phyloP scores from a whole-genome alignment of 2,888 invertebrate genomes.

The Ectropis crepuscularia region DNA sequence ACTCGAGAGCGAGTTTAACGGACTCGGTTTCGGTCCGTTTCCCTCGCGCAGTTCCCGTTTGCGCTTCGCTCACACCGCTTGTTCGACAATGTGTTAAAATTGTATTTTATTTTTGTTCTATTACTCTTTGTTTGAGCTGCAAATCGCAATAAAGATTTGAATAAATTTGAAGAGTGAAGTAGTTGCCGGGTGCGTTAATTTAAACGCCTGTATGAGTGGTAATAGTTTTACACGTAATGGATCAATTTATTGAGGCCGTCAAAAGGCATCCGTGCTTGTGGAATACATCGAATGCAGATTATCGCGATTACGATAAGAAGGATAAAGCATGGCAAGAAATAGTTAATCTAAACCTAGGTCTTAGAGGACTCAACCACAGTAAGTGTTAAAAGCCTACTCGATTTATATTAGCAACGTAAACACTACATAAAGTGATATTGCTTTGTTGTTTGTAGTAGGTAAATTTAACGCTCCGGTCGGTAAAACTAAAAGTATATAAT shows the following conservation, averaged over 20 bases:
- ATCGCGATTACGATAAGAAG: constrained; percentile 2
- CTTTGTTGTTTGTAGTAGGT: neutral
- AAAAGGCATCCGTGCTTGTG: constrained; percentile 1
- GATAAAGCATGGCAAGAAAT: constrained; percentile 3
- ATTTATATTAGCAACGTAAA: constrained; percentile 3
- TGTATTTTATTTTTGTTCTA: neutral
- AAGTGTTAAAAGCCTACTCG: constrained; percentile 4
- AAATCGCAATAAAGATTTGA: too few species aligned
- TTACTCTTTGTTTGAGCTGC: too few species aligned
- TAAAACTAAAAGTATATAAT: too few species aligned
- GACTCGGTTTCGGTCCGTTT: constrained; percentile 4
- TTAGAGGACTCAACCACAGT: constrained; percentile 3
- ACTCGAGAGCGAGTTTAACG: neutral
- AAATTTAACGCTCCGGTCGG: too few species aligned
- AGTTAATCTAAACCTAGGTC: neutral
- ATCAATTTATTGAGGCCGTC: constrained; percentile 4
- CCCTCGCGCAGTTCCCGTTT: neutral
- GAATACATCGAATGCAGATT: neutral
- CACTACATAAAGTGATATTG: neutral
- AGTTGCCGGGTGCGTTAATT: neutral
- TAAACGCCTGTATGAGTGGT: neutral
- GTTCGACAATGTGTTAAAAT: neutral
- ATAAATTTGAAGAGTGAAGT: neutral
- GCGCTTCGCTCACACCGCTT: constrained; percentile 9
- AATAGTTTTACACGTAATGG: constrained; percentile 1